phyloP scores from a whole-genome alignment of 1,140 invertebrate species.

The Tribolium madens region DNA sequence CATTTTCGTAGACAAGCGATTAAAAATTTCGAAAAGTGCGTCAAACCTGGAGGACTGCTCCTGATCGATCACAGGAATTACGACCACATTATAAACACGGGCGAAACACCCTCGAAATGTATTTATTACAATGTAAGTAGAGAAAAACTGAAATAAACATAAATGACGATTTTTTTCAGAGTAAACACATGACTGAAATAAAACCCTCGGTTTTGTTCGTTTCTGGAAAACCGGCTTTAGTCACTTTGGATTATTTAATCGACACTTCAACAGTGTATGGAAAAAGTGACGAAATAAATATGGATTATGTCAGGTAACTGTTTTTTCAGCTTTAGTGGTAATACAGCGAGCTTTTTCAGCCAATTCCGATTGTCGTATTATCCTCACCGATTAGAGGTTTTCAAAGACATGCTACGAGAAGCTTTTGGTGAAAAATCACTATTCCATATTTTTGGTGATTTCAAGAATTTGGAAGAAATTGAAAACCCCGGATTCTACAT shows the following conservation, averaged over 20 bases:
- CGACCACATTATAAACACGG: conserved; percentile 81
- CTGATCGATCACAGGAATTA: conserved; percentile 92
- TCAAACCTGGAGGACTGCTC: conserved; percentile 86
- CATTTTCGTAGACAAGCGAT: conserved; percentile 71
- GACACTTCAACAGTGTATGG: conserved; percentile 63
- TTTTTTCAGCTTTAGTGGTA: background rate
- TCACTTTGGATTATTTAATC: conserved; percentile 85
- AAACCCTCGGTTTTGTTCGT: conserved; percentile 85
- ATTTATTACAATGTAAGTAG: conserved; percentile 90
- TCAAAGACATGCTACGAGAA: conserved; percentile 77
- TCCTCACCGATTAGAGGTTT: conserved; percentile 80
- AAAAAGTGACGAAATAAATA: conserved; percentile 51
- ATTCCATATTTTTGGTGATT: conserved; percentile 84
- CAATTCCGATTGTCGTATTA: conserved; percentile 89
- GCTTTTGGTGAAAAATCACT: conserved; percentile 76
- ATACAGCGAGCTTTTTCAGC: conserved; percentile 67
- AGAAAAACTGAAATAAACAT: background rate
- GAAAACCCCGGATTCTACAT: conserved; percentile 85
- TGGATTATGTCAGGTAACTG: conserved; percentile 56
- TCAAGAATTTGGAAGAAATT: conserved; percentile 76
- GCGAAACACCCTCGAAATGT: conserved; percentile 80
- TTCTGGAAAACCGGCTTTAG: conserved; percentile 77
- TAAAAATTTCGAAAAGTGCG: conserved; percentile 81
- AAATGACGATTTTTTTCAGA: conserved; percentile 68
- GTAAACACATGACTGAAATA: conserved; percentile 82